Evolutionary conservation across 2,113 vertebrate species (phyloP).

Genomic region (Pseudopodoces humilis): DNA sequence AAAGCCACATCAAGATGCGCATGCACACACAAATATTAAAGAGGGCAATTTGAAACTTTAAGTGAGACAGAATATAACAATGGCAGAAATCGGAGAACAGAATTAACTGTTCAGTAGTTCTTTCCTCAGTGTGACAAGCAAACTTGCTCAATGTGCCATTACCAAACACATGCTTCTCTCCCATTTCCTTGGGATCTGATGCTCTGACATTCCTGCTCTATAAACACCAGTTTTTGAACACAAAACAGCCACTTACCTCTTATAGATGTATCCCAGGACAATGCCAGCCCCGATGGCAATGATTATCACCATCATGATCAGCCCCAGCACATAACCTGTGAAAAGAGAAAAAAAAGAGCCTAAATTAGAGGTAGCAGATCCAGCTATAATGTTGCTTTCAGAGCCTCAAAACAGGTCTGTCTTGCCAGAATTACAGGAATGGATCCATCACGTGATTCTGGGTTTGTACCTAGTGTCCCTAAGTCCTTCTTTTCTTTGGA

Average conservation of each 20-base stretch:
- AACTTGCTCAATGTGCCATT: not conserved
- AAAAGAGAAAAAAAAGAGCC: not conserved
- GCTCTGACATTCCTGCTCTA: not conserved
- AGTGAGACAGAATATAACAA: not conserved
- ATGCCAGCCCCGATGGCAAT: conserved; percentile 87
- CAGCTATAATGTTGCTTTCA: not conserved
- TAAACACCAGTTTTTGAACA: not conserved
- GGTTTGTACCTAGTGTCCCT: conserved; percentile 81
- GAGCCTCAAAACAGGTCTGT: not conserved
- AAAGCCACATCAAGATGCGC: not conserved
- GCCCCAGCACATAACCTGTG: conserved; percentile 85
- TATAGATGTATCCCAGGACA: conserved; percentile 90
- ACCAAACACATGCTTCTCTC: not conserved
- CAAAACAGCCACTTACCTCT: conserved; percentile 80
- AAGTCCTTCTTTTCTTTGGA: conserved; percentile 91
- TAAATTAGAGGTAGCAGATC: not conserved
- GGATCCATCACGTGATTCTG: not conserved
- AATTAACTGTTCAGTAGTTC: not conserved
- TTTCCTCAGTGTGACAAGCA: not conserved
- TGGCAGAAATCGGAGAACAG: not conserved
- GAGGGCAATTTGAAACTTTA: not conserved
- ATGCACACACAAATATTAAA: not conserved
- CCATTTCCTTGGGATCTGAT: not conserved
- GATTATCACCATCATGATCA: conserved; percentile 91
- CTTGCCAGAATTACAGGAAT: not conserved